phyloP scores from a whole-genome alignment of 2,113 vertebrate species.

The Romanogobio albipinnatus region DNA sequence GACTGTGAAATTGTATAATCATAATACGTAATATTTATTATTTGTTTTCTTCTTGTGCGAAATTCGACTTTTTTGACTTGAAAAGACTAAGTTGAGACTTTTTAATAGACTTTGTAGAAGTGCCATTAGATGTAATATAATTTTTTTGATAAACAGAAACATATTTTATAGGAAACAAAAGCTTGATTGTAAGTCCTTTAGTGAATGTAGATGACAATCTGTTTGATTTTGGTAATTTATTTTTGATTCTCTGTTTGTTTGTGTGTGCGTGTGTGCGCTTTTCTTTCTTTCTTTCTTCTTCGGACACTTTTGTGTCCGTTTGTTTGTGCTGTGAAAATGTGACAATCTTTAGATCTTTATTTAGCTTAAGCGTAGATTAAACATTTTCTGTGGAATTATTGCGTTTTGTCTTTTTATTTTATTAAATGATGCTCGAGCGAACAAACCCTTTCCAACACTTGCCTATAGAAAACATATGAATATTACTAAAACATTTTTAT shows the following conservation, averaged over 20 bases:
- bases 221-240: constrained; percentile 68
- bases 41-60: constrained; percentile 75
- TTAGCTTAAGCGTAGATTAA: constrained; percentile 81
- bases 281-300: constrained; percentile 52
- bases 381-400: constrained; percentile 68
- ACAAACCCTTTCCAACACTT: too few species aligned
- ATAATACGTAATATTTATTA: constrained; percentile 79
- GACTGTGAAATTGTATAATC: constrained; percentile 84
- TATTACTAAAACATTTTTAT: neutral
- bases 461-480: too few species aligned
- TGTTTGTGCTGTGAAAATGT: constrained; percentile 81
- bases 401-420: constrained; percentile 58
- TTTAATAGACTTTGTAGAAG: constrained; percentile 83
- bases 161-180: constrained; percentile 82
- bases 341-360: constrained; percentile 83
- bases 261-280: constrained; percentile 70
- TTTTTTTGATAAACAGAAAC: constrained; percentile 78
- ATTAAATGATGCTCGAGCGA: neutral
- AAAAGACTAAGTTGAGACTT: constrained; percentile 72
- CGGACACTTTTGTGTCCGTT: constrained; percentile 60
- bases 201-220: constrained; percentile 82
- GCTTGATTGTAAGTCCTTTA: constrained; percentile 78
- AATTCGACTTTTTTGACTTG: constrained; percentile 73
- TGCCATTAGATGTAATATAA: constrained; percentile 86
- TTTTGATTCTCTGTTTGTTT: constrained; percentile 71